phyloP scores from a whole-genome alignment of 2,888 invertebrate genomes.

The Trisateles emortualis region DNA sequence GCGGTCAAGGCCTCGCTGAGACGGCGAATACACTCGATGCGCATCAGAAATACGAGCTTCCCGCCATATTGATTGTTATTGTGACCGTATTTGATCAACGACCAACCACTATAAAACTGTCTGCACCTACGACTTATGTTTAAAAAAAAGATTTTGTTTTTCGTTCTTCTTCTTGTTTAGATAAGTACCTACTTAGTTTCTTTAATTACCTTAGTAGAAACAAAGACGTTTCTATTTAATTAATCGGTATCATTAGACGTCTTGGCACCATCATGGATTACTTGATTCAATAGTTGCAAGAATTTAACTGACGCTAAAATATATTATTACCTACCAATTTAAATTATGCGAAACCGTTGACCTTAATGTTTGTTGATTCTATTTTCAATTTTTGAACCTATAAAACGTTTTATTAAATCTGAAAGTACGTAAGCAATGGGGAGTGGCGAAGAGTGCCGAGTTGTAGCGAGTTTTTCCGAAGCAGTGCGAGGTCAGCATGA shows the following conservation, averaged over 20 bases:
- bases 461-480: conserved; percentile 76
- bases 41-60: conserved; percentile 67
- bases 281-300: too few relatives aligned
- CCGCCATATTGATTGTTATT: conserved; percentile 49
- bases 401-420: conserved; percentile 27
- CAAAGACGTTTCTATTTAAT: too few relatives aligned
- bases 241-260: too few relatives aligned
- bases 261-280: too few relatives aligned
- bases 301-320: neutral
- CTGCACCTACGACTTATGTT: neutral
- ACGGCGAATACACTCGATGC: conserved; percentile 60
- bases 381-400: conserved; percentile 5
- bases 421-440: conserved; percentile 38
- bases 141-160: neutral
- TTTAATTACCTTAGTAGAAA: too few relatives aligned
- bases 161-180: neutral
- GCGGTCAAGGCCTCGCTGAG: conserved; percentile 80
- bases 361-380: conserved; percentile 1
- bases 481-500: conserved; percentile 86
- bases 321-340: neutral
- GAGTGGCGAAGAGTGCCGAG: conserved; percentile 64
- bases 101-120: conserved; percentile 23
- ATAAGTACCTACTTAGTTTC: neutral
- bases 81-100: conserved; percentile 51
- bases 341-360: neutral